phyloP scores from a whole-genome alignment of 2,113 vertebrate genomes.

The Cyrtonyx montezumae region DNA sequence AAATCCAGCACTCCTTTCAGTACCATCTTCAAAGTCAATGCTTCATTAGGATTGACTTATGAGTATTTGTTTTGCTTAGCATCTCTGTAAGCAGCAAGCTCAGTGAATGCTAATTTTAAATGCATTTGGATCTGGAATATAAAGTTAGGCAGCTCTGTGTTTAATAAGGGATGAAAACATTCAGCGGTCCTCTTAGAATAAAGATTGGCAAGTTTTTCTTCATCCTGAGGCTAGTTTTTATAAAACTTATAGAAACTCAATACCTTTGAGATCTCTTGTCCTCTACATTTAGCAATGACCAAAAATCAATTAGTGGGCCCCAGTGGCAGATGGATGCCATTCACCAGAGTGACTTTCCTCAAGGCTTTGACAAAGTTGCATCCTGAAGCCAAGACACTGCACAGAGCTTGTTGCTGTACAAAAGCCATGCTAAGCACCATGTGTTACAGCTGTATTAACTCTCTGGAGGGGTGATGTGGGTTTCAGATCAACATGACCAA shows the following conservation, averaged over 20 bases:
- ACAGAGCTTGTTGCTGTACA: background rate
- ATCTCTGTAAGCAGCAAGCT: background rate
- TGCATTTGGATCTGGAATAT: background rate
- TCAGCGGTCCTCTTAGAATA: background rate
- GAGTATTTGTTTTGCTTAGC: background rate
- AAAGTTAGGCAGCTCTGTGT: background rate
- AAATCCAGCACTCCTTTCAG: background rate
- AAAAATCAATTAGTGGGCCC: background rate
- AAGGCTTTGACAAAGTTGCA: background rate
- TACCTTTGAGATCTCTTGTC: background rate
- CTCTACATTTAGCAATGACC: background rate
- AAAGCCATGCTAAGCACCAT: background rate
- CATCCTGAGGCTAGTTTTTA: background rate
- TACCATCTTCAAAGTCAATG: background rate
- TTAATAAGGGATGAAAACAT: background rate
- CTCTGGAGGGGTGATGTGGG: background rate
- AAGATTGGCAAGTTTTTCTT: background rate
- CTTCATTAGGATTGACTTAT: background rate
- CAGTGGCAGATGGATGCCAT: background rate
- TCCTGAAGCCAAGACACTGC: background rate
- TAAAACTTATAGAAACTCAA: background rate
- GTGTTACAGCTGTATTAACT: accelerated
- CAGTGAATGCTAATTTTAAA: background rate
- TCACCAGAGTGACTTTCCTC: background rate
- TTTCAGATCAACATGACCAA: background rate